phyloP scores from a whole-genome alignment of 2,113 vertebrate species.

The Tetraodon nigroviridis region DNA sequence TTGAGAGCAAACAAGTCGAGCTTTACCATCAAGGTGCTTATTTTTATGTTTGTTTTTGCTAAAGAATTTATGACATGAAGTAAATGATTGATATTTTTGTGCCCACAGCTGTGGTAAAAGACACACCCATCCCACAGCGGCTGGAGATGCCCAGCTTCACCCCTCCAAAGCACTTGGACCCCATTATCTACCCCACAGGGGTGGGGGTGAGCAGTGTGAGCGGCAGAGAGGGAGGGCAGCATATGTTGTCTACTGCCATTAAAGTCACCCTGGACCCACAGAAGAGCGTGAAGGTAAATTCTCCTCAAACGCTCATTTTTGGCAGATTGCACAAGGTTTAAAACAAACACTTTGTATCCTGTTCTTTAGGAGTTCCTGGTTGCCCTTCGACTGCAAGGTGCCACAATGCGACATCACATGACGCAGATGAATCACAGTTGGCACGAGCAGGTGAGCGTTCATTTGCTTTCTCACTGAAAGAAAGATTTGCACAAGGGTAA shows the following conservation, averaged over 20 bases:
- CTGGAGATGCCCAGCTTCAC: slow-evolving; percentile 80
- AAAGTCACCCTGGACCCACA: slow-evolving; percentile 84
- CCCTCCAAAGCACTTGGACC: slow-evolving; percentile 76
- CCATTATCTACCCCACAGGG: slow-evolving; percentile 85
- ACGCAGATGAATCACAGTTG: slow-evolving; percentile 81
- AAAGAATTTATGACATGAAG: background rate
- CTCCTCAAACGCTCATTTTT: background rate
- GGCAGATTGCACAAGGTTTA: background rate
- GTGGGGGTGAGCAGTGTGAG: slow-evolving; percentile 77
- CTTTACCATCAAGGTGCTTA: slow-evolving; percentile 83
- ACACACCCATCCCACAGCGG: slow-evolving; percentile 70
- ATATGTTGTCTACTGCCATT: slow-evolving; percentile 87
- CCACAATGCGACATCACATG: slow-evolving; percentile 84
- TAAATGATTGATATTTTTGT: background rate
- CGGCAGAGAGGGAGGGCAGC: slow-evolving; percentile 65
- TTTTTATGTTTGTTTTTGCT: background rate
- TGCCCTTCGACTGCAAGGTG: slow-evolving; percentile 81
- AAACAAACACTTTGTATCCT: background rate
- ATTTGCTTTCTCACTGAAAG: background rate
- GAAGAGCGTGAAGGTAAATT: slow-evolving; percentile 81
- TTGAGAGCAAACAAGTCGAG: slow-evolving; percentile 80
- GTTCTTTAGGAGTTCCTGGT: slow-evolving; percentile 84
- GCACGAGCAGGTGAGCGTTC: slow-evolving; percentile 82
- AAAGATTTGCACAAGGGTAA: too few species aligned
- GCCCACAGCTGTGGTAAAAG: slow-evolving; percentile 74